Percentiles rank a stretch among this genome's conserved stretches.
phyloP scores from a whole-genome alignment of 1,140 invertebrate species.

The Drosophila kanapiae region DNA sequence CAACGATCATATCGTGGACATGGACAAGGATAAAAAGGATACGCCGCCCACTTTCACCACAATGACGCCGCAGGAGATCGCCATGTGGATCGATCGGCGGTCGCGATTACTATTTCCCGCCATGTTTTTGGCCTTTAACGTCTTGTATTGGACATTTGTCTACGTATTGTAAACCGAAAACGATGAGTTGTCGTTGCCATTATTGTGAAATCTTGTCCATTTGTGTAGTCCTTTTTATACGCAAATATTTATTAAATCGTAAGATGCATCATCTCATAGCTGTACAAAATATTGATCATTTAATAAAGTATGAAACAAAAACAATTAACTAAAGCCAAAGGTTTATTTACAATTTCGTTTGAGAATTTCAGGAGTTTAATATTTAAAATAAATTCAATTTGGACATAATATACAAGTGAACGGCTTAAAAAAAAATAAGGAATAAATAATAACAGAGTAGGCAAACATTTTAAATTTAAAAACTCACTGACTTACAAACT shows the following conservation, averaged over 20 bases:
- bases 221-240: slow-evolving; percentile 51
- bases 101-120: slow-evolving; percentile 92
- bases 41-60: slow-evolving; percentile 87
- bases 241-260: slow-evolving; percentile 53
- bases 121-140: slow-evolving; percentile 92
- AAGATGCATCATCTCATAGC: slow-evolving; percentile 60
- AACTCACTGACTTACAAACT: neutral
- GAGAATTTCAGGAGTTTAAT: accelerated
- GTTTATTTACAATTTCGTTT: neutral
- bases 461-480: too few relatives aligned
- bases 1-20: slow-evolving; percentile 74
- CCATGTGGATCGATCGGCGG: slow-evolving; percentile 92
- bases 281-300: slow-evolving; percentile 53
- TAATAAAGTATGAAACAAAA: slow-evolving; percentile 45
- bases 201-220: slow-evolving; percentile 66
- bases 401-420: too few relatives aligned
- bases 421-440: too few relatives aligned
- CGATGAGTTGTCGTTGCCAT: slow-evolving; percentile 27
- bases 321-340: neutral
- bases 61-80: slow-evolving; percentile 94
- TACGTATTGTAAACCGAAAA: slow-evolving; percentile 67
- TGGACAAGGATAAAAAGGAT: slow-evolving; percentile 71
- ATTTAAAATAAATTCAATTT: too few relatives aligned
- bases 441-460: too few relatives aligned
- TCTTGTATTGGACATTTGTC: slow-evolving; percentile 94